Evolutionary conservation across 1,140 invertebrate species (phyloP).

Genomic region (Orius laevigatus): DNA sequence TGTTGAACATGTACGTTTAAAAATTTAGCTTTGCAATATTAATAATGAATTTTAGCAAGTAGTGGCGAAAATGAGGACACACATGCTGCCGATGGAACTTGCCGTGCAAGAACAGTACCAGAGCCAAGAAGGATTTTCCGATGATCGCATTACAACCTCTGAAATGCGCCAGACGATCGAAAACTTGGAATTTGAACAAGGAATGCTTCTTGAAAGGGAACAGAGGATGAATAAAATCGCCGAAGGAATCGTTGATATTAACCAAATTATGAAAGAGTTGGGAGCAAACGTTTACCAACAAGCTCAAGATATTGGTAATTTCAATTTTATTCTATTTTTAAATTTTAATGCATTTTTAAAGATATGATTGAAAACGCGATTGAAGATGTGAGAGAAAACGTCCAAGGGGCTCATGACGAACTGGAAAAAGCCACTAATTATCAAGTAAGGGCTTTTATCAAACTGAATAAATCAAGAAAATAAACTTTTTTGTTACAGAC

Average conservation of each 20-base stretch:
- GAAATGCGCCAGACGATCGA: slow-evolving; percentile 19
- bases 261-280: slow-evolving; percentile 83
- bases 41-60: too few species aligned
- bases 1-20: too few species aligned
- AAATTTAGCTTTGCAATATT: too few species aligned
- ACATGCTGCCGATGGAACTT: too few species aligned
- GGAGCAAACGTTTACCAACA: slow-evolving; percentile 65
- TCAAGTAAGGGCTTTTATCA: slow-evolving; percentile 27
- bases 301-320: slow-evolving; percentile 61
- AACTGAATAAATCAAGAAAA: not conserved
- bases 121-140: too few species aligned
- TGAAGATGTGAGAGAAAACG: slow-evolving; percentile 55
- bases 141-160: not conserved
- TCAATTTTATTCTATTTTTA: not conserved
- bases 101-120: too few species aligned
- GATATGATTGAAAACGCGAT: slow-evolving; percentile 79
- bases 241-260: slow-evolving; percentile 74
- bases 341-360: slow-evolving; percentile 34
- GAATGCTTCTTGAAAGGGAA: slow-evolving; percentile 54
- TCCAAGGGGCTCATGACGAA: slow-evolving; percentile 59
- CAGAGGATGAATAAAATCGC: slow-evolving; percentile 58
- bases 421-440: slow-evolving; percentile 60
- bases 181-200: slow-evolving; percentile 56
- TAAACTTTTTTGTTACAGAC: slow-evolving; percentile 3
- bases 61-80: too few species aligned